Conservation (phyloP, 2,797 vertebrate genomes). For the Buphagus erythrorhynchus region DNA sequence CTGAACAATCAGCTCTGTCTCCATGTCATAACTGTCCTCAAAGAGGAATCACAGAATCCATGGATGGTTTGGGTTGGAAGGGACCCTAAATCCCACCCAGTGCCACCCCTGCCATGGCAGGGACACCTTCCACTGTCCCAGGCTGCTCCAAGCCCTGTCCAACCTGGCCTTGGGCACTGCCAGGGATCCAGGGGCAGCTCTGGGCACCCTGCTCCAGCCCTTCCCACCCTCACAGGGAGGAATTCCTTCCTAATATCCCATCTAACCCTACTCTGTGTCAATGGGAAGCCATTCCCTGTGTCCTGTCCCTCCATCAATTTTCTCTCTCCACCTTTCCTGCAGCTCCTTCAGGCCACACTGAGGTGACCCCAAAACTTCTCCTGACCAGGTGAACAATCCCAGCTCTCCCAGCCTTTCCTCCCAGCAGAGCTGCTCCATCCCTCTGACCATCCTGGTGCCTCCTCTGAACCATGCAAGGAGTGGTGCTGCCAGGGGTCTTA, state of each 20-base stretch:
- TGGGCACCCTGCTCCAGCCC: not conserved
- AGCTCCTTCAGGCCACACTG: accelerated
- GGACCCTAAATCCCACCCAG: accelerated
- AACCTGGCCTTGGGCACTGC: accelerated
- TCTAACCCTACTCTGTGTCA: accelerated
- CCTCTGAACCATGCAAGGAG: not conserved
- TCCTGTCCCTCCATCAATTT: accelerated
- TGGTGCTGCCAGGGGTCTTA: not conserved
- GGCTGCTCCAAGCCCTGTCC: not conserved
- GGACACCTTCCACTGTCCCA: not conserved
- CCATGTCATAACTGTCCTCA: not conserved
- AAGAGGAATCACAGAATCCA: not conserved
- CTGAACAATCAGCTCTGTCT: not conserved
- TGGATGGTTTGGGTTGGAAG: not conserved
- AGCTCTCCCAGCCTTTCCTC: not conserved
- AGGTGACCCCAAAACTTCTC: not conserved
- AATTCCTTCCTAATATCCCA: not conserved
- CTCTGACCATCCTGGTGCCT: not conserved
- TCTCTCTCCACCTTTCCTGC: not conserved
- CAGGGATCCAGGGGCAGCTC: not conserved
- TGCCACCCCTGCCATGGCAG: not conserved
- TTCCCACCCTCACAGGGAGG: accelerated
- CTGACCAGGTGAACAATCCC: not conserved
- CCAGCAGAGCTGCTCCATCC: not conserved
- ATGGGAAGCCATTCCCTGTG: not conserved